Conservation (phyloP, 1,140 invertebrate genomes). For the Pseudomyrmex dendroicus region DNA sequence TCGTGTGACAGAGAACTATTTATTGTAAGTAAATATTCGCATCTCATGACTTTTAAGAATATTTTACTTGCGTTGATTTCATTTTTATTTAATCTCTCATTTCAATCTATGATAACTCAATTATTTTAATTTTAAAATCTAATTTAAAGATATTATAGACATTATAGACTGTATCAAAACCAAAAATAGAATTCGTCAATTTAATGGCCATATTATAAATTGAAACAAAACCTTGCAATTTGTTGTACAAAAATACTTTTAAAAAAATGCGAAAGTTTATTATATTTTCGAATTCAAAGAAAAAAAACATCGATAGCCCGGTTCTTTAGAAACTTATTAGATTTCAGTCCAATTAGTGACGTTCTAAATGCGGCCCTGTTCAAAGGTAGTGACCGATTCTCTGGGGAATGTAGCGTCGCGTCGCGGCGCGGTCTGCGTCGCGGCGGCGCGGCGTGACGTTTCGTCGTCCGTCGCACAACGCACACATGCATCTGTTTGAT, state of each 20-base stretch:
- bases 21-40: neutral
- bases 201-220: no score
- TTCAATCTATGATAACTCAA: no score
- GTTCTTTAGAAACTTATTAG: neutral
- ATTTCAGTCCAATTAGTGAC: neutral
- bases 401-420: conserved; percentile 53
- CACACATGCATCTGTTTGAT: neutral
- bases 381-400: conserved; percentile 26
- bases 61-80: no score
- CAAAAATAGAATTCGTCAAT: no score
- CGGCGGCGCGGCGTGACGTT: conserved; percentile 42
- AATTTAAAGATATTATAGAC: no score
- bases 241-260: no score
- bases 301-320: neutral
- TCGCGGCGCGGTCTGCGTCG: conserved; percentile 40
- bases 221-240: no score
- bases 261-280: neutral
- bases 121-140: no score
- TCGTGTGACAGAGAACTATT: neutral
- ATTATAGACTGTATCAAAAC: no score
- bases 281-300: neutral
- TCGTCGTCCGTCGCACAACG: conserved; percentile 4
- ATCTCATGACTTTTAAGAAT: no score
- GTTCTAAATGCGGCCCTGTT: conserved; percentile 37
- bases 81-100: no score